A percentile compares a stretch with the other conserved stretches of the same genome.
phyloP scores from a whole-genome alignment of 2,888 invertebrate species.

The Globia sparganii region DNA sequence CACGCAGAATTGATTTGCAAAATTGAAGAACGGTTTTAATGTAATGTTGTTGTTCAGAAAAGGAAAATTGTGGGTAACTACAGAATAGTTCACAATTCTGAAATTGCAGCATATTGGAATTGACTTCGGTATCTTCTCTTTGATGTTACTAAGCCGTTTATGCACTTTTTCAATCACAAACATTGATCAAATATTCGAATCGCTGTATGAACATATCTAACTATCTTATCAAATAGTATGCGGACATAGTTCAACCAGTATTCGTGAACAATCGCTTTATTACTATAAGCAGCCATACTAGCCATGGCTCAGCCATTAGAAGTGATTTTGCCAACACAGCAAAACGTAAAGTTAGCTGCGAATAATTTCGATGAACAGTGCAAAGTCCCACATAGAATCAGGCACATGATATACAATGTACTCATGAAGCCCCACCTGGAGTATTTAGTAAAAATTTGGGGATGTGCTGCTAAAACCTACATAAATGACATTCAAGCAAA shows the following conservation, averaged over 20 bases:
- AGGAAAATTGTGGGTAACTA: neutral
- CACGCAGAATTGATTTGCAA: neutral
- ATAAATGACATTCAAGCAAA: too few relatives aligned
- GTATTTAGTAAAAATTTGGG: too few relatives aligned
- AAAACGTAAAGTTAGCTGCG: too few relatives aligned
- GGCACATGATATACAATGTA: too few relatives aligned
- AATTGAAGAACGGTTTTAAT: neutral
- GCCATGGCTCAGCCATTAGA: neutral
- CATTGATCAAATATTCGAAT: neutral
- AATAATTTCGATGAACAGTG: neutral
- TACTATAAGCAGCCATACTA: too few relatives aligned
- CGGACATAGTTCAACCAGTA: neutral
- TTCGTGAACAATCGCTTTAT: neutral
- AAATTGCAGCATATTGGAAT: neutral
- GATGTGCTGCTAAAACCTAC: too few relatives aligned
- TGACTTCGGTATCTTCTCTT: too few relatives aligned
- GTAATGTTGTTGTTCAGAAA: neutral
- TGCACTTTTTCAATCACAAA: neutral
- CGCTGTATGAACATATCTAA: neutral
- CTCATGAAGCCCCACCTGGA: too few relatives aligned
- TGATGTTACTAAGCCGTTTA: neutral
- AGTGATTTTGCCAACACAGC: neutral
- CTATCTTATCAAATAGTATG: neutral
- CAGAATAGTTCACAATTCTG: neutral
- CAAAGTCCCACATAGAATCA: too few relatives aligned